phyloP scores from a whole-genome alignment of 2,797 vertebrate species.

The Fundulus diaphanus region DNA sequence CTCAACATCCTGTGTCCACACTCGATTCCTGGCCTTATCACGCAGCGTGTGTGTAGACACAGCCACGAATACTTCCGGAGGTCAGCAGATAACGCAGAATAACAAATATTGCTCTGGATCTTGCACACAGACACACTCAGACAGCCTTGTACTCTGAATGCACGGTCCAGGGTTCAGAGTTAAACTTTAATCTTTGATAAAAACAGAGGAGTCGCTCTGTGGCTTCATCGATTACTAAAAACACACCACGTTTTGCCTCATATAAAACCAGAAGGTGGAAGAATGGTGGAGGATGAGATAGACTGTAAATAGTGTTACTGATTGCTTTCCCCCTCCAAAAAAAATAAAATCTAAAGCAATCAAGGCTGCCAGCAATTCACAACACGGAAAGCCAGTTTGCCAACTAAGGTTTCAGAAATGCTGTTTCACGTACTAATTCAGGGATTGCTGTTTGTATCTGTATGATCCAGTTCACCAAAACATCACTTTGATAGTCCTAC shows the following conservation, averaged over 20 bases:
- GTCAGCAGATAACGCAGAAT: constrained; percentile 71
- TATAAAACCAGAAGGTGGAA: not conserved
- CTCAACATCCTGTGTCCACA: constrained; percentile 73
- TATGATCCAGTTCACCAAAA: no score
- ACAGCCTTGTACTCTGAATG: constrained; percentile 18
- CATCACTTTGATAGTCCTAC: no score
- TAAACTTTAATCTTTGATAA: constrained; percentile 64
- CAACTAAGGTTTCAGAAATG: not conserved
- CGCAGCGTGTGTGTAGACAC: constrained; percentile 62
- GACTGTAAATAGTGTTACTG: not conserved
- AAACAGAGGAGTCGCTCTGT: constrained; percentile 27
- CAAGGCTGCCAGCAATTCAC: not conserved
- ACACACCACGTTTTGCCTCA: not conserved
- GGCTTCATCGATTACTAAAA: not conserved
- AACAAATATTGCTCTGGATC: constrained; percentile 45
- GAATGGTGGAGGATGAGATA: not conserved
- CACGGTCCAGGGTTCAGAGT: constrained; percentile 67
- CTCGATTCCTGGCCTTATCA: constrained; percentile 68
- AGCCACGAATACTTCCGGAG: constrained; percentile 77
- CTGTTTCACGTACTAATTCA: no score
- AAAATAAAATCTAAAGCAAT: not conserved
- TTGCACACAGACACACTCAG: constrained; percentile 10
- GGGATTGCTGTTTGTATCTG: no score
- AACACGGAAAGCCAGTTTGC: not conserved
- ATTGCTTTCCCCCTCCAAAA: not conserved